Evolutionary conservation across 1,140 invertebrate species (phyloP), one percentile per base, ranked within the genome.

Genomic region (Chionoecetes opilio): DNA sequence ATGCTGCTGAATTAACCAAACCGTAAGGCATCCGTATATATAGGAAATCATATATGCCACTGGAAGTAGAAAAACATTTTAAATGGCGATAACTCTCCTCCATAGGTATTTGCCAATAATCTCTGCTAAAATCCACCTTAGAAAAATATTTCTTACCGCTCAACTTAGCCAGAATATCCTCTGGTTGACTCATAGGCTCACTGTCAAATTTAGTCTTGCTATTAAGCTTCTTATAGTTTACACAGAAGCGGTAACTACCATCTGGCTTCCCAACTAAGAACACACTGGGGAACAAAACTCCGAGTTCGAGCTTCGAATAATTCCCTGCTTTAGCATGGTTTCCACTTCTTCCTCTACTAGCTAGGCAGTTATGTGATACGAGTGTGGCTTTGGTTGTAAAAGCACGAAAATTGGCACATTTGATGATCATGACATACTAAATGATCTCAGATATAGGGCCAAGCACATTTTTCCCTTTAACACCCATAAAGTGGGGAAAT

Each of bases 331-430:
- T 17, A 90, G n/a, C 88, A 90, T 90, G 9, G 9, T 90, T 46
- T 46, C n/a, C 9, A 90, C 38, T 38, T 90, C 26, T n/a, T 90
- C 88, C 29, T 46, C 88, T 90, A 90, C 88, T n/a, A n/a, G n/a
- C n/a, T n/a, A n/a, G n/a, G n/a, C n/a, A n/a, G n/a, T n/a, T n/a
- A n/a, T n/a, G n/a, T n/a, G n/a, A n/a, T n/a, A n/a, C n/a, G n/a
- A n/a, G n/a, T n/a, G n/a, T n/a, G n/a, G n/a, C n/a, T n/a, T n/a
- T n/a, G n/a, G n/a, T n/a, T n/a, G n/a, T n/a, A n/a, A n/a, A n/a
- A n/a, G n/a, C n/a, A n/a, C n/a, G n/a, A n/a, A n/a, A n/a, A n/a
- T n/a, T n/a, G n/a, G n/a, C n/a, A n/a, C n/a, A n/a, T n/a, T n/a
- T n/a, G n/a, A n/a, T n/a, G n/a, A n/a, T n/a, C n/a, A n/a, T n/a